phyloP scores from a whole-genome alignment of 2,888 invertebrate genomes.

The Lacanobia oleracea region DNA sequence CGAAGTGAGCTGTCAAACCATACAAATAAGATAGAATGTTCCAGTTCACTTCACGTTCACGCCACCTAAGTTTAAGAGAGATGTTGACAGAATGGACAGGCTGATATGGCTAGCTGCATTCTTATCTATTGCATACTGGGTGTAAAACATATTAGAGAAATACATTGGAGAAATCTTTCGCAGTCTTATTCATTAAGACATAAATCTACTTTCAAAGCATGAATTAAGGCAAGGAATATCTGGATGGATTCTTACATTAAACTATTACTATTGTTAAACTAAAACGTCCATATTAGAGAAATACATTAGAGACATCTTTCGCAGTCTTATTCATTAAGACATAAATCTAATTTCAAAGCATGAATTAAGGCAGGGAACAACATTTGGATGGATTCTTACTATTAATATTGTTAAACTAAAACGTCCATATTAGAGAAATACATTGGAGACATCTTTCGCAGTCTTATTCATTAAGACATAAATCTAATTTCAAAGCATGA shows the following conservation, averaged over 20 bases:
- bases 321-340: not conserved
- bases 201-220: slow-evolving; percentile 1
- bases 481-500: slow-evolving; percentile 4
- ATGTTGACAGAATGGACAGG: too few species aligned
- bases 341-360: not conserved
- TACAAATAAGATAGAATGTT: too few species aligned
- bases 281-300: not conserved
- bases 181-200: not conserved
- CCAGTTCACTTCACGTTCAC: too few species aligned
- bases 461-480: not conserved
- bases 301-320: not conserved
- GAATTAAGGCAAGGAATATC: not conserved
- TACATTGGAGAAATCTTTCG: not conserved
- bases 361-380: not conserved
- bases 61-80: too few species aligned
- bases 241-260: not conserved
- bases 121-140: not conserved
- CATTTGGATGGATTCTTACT: not conserved
- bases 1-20: too few species aligned
- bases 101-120: not conserved
- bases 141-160: not conserved
- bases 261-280: too few species aligned
- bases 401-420: too few species aligned
- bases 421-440: not conserved
- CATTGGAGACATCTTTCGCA: not conserved